Evolutionary conservation across 2,888 invertebrate genomes (phyloP), one percentile per base, ranked within the genome.

Genomic region (Drosophila diplacantha): DNA sequence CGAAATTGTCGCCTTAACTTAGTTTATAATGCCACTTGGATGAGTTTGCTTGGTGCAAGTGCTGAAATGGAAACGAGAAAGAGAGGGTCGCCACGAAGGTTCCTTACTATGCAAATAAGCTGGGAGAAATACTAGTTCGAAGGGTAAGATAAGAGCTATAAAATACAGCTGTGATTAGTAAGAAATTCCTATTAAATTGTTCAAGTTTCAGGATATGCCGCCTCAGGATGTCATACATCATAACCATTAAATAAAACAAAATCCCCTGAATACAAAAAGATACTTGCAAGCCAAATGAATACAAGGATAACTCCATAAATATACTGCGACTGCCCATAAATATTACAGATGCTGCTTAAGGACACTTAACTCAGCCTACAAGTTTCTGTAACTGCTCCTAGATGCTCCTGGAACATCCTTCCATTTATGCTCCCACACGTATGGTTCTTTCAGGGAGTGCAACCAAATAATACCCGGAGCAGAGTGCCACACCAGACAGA

Each of bases 21-120:
- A 75, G 83, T 80, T 78, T 80, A 82, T 75, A 80, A 81, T 78
- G 73, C 78, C 80, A 80, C 78, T 80, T 80, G 80, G 71, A 79
- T 81, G 76, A 59, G 76, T 64, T 75, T 74, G 67, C 70, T 24
- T 56, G 64, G 64, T 32, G 49, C 54, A 64, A 64, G 62, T 65
- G 58, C 58, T 49, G 37, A 32, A 50, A 38, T 37, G 52, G 50
- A 62, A 54, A 49, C 54, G 54, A 52, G 35, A 20, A 5, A 41
- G 22, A 24, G 39, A 63, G 63, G 63, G 63, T 54, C 11, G 60
- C 7, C 11, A 20, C 18, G 0, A 29, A n/a, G 37, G 34, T 58
- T 44, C 1, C 18, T 26, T 26, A 0, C 1, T 2, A n/a, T 8
- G 14, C 8, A 14, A n/a, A 34, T 7, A 3, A 34, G 34, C 6